Evolutionary conservation across 2,888 invertebrate genomes (phyloP).

Genomic region (Octonoba sinensis): DNA sequence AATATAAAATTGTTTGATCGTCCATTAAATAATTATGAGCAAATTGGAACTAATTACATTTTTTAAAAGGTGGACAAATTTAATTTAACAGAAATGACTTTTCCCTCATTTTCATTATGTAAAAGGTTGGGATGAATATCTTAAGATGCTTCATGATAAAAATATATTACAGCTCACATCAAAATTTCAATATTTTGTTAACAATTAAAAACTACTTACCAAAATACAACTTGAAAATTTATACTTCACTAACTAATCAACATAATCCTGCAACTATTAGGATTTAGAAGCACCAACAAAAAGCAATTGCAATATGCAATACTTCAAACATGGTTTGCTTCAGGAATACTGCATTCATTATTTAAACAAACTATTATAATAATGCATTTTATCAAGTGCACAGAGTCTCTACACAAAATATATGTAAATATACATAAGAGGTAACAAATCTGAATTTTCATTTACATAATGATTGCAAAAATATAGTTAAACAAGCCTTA

Average conservation of each 20-base stretch:
- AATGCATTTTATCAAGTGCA: conserved; percentile 12
- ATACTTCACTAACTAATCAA: conserved; percentile 12
- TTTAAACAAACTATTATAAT: conserved; percentile 15
- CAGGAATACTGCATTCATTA: conserved; percentile 1
- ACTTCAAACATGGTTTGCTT: conserved; percentile 5
- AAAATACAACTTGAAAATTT: conserved; percentile 13
- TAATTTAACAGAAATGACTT: background rate
- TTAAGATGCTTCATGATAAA: too few species aligned
- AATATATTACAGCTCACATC: too few species aligned
- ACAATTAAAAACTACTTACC: conserved; percentile 8
- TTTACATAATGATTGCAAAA: conserved; percentile 55
- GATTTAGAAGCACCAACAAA: conserved; percentile 21
- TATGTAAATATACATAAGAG: conserved; percentile 54
- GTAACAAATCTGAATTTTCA: conserved; percentile 36
- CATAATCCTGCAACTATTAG: conserved; percentile 15
- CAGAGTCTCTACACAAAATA: conserved; percentile 54
- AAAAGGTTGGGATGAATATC: too few species aligned
- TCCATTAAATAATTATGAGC: background rate
- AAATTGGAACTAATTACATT: background rate
- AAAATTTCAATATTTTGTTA: background rate
- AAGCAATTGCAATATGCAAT: conserved; percentile 22
- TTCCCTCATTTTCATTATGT: too few species aligned
- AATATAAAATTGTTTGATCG: too few species aligned
- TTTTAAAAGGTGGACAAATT: background rate
- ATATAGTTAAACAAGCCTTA: conserved; percentile 54